Base-by-base conservation (phyloP, 2,797 vertebrate genomes). In the Parauchenoglanis ngamensis region DNA sequence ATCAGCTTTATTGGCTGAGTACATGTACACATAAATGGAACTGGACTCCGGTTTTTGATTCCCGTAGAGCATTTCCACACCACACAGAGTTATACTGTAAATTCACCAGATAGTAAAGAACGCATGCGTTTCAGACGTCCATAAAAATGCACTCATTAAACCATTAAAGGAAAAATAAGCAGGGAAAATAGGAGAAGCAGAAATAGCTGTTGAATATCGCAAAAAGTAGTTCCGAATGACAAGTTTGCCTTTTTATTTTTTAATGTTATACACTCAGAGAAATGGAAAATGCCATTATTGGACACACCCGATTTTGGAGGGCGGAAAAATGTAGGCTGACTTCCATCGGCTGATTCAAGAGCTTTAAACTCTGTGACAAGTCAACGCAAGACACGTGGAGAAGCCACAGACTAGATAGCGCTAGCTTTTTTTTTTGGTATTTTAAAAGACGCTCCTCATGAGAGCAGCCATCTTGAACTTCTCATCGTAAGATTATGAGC, bases 311-410 rank as follows among this genome's bases (percentile, higher is more conserved):
- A 40, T 79, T 40, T 79, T 79, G 54, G 17, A 57, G 28, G 8
- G 56, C 31, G 0, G 56, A 31, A 79, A 57, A 79, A 79, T 21
- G 75, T 57, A 10, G 76, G 54, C 52, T 35, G 54, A 59, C 40
- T 79, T 79, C 56, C 56, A 59, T 79, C 77, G 0, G 31, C 77
- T 79, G 77, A 79, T 79, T 59, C 31, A 40, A 79, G 31, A 59
- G 21, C 23, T 78, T 59, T 21, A 40, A 59, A 23, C 28, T 57
- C 7, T 12, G 17, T 6, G n/a, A 79, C 54, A 57, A 57, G 76
- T 78, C 76, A 21, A 35, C 2, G 19, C 52, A 77, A 35, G 49
- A 31, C 40, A 54, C 54, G 75, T 28, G 49, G n/a, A 54, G n/a
- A 19, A 57, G 8, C 17, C 54, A 25, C 25, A 25, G 49, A 77